phyloP scores from a whole-genome alignment of 2,113 vertebrate genomes.

The Paradoxurus hermaphroditus region DNA sequence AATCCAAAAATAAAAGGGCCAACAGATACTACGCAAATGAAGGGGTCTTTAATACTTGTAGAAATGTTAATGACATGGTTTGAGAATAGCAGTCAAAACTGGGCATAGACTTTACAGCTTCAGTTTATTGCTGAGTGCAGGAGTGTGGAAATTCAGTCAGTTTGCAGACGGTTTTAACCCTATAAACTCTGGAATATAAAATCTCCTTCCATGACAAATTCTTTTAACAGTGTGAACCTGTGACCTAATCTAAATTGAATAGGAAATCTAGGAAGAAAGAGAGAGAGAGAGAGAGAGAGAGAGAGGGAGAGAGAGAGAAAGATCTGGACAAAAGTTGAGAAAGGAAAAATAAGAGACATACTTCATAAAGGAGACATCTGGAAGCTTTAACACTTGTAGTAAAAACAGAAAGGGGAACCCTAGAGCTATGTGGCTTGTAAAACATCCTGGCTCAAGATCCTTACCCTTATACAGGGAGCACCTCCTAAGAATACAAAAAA shows the following conservation, averaged over 20 bases:
- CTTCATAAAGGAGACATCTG: neutral
- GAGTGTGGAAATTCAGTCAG: neutral
- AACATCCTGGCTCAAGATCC: neutral
- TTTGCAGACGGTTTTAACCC: neutral
- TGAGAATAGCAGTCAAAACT: neutral
- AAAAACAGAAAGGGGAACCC: neutral
- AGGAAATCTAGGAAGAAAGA: neutral
- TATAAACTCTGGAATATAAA: neutral
- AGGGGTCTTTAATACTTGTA: neutral
- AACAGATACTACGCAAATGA: neutral
- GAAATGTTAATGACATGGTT: neutral
- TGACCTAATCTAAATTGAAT: neutral
- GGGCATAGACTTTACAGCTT: neutral
- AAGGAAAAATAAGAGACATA: neutral
- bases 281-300: neutral
- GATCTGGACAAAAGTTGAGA: neutral
- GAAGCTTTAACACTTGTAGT: neutral
- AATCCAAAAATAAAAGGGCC: neutral
- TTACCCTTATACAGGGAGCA: neutral
- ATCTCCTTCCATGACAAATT: neutral
- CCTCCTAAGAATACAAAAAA: neutral
- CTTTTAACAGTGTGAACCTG: neutral
- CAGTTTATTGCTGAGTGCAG: neutral
- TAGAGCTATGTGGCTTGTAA: neutral
- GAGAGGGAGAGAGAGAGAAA: too few species aligned